A percentile compares a stretch with the other conserved stretches of the same genome.
These are phyloP conservation scores for Sebastes fasciatus DNA, from an alignment of 2,113 vertebrate species.

Conservation along the genomic window DNA sequence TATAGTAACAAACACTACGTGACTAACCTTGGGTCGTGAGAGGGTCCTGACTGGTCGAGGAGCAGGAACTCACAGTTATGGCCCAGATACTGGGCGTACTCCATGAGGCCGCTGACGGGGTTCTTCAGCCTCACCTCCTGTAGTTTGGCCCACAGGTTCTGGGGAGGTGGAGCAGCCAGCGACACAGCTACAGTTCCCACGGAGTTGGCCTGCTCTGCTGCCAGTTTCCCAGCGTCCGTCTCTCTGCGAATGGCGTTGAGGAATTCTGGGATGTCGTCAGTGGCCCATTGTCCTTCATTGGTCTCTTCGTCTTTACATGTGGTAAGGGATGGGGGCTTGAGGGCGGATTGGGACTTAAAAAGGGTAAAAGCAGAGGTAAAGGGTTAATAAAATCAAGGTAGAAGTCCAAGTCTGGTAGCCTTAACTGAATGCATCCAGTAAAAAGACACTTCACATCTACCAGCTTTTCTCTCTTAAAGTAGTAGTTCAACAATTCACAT, in stretches of 20 bases:
- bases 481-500: neutral
- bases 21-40: slow-evolving; percentile 94
- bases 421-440: neutral
- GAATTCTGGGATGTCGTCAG: slow-evolving; percentile 92
- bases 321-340: slow-evolving; percentile 5
- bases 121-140: slow-evolving; percentile 93
- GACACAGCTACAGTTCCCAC: slow-evolving; percentile 82
- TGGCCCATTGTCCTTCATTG: slow-evolving; percentile 88
- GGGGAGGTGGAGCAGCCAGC: slow-evolving; percentile 78
- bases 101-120: slow-evolving; percentile 94
- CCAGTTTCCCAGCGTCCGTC: slow-evolving; percentile 68
- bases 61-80: slow-evolving; percentile 93
- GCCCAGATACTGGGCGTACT: slow-evolving; percentile 93
- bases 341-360: neutral
- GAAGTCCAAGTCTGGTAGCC: neutral
- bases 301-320: slow-evolving; percentile 54
- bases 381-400: slow-evolving; percentile 15
- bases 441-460: neutral
- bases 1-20: neutral
- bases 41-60: slow-evolving; percentile 93
- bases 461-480: neutral
- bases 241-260: slow-evolving; percentile 88
- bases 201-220: slow-evolving; percentile 28
- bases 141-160: slow-evolving; percentile 86
- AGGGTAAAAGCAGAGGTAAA: slow-evolving; percentile 1